phyloP scores from a whole-genome alignment of 2,797 vertebrate genomes.

The Gambusia yucatana region DNA sequence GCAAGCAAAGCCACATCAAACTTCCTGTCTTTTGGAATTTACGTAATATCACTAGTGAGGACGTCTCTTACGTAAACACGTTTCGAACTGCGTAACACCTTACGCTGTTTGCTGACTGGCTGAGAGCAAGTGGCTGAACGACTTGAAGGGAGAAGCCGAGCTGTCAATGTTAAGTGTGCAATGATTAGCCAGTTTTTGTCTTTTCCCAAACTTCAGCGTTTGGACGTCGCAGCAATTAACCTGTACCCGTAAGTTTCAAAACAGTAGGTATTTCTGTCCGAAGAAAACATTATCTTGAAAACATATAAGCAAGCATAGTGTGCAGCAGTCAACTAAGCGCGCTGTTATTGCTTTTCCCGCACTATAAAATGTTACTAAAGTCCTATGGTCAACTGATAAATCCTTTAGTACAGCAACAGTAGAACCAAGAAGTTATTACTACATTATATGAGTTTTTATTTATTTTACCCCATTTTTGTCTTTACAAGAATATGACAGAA shows the following conservation, averaged over 20 bases:
- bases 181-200: neutral
- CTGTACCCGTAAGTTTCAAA: slow-evolving; percentile 45
- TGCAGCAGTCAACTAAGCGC: neutral
- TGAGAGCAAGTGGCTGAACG: neutral
- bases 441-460: neutral
- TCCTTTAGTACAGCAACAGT: neutral
- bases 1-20: slow-evolving; percentile 75
- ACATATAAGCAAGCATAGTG: neutral
- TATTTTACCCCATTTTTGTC: neutral
- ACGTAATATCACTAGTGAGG: slow-evolving; percentile 32
- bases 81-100: neutral
- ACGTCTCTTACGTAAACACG: slow-evolving; percentile 31
- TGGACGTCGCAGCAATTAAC: slow-evolving; percentile 29
- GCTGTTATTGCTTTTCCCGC: neutral
- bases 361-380: neutral
- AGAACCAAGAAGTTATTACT: neutral
- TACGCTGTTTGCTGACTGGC: slow-evolving; percentile 52
- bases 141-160: slow-evolving; percentile 22
- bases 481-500: neutral
- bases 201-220: neutral
- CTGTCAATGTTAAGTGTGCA: slow-evolving; percentile 2
- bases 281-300: neutral
- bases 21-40: slow-evolving; percentile 56
- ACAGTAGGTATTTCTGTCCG: neutral
- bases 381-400: neutral